A percentile compares a stretch with the other conserved stretches of the same genome.
phyloP scores from a whole-genome alignment of 2,888 invertebrate species.

The Tinea semifulvella region DNA sequence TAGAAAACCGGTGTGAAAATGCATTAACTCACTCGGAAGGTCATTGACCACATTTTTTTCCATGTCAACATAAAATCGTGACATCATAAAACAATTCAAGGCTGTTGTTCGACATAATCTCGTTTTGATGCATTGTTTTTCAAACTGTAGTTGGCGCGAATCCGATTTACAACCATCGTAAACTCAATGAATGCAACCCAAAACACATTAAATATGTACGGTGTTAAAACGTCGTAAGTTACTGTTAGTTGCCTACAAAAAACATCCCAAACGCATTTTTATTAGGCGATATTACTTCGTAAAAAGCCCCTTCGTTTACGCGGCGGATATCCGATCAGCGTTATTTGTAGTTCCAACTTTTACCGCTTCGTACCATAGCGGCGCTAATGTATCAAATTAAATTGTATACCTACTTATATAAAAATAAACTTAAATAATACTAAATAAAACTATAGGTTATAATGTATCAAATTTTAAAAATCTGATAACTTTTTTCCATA shows the following conservation, averaged over 20 bases:
- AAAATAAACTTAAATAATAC: background rate
- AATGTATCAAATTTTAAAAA: background rate
- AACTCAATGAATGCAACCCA: slow-evolving; percentile 30
- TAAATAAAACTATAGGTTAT: background rate
- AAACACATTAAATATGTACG: slow-evolving; percentile 26
- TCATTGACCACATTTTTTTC: slow-evolving; percentile 4
- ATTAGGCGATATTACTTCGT: slow-evolving; percentile 39
- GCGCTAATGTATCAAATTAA: slow-evolving; percentile 32
- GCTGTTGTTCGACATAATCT: slow-evolving; percentile 13
- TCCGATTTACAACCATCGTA: slow-evolving; percentile 33
- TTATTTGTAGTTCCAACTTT: slow-evolving; percentile 35
- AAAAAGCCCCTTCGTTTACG: slow-evolving; percentile 26
- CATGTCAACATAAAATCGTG: slow-evolving; percentile 4
- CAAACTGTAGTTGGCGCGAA: slow-evolving; percentile 31
- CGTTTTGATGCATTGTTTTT: slow-evolving; percentile 21
- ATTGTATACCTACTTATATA: background rate
- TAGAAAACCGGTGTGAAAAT: background rate
- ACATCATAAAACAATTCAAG: slow-evolving; percentile 14
- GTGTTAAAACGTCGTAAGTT: slow-evolving; percentile 29
- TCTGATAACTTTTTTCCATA: background rate
- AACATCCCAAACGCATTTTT: slow-evolving; percentile 29
- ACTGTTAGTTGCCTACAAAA: slow-evolving; percentile 27
- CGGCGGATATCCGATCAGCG: slow-evolving; percentile 16
- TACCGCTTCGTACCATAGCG: slow-evolving; percentile 24
- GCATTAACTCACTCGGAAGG: background rate